These are phyloP conservation scores for Oscarella lobularis DNA, from an alignment of 37 sponge, comb jelly and placozoan genomes.

Conservation along the genomic window DNA sequence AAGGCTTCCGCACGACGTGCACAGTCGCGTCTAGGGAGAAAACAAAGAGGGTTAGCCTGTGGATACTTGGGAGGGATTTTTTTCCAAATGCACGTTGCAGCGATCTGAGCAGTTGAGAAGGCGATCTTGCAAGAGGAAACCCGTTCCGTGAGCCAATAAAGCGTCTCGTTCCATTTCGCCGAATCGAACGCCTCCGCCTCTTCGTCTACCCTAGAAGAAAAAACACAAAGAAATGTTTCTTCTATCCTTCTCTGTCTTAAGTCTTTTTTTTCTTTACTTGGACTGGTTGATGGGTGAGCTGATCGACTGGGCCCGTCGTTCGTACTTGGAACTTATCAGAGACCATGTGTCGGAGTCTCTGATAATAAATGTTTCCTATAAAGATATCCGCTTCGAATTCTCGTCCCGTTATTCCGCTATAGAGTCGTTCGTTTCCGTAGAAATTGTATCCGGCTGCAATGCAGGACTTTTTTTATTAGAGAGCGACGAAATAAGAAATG, in stretches of 20 bases:
- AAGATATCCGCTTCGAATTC: conserved; percentile 96
- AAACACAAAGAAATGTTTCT: not conserved
- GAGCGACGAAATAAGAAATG: not conserved
- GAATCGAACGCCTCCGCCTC: conserved; percentile 78
- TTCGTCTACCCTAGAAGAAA: conserved; percentile 54
- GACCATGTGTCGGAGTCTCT: conserved; percentile 95
- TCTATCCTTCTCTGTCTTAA: too few species aligned
- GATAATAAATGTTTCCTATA: conserved; percentile 91
- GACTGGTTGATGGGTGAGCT: conserved; percentile 89
- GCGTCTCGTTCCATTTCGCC: conserved; percentile 94
- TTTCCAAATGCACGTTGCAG: conserved; percentile 63
- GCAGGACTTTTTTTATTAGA: not conserved
- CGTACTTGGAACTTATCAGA: conserved; percentile 96
- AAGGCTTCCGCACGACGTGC: conserved; percentile 77
- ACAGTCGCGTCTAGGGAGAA: conserved; percentile 40
- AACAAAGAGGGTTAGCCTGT: not conserved
- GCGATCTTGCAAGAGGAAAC: conserved; percentile 87
- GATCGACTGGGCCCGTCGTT: conserved; percentile 95
- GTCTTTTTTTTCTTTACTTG: too few species aligned
- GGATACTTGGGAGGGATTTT: too few species aligned
- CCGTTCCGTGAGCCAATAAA: conserved; percentile 81
- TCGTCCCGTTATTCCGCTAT: conserved; percentile 82
- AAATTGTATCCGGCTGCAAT: conserved; percentile 88
- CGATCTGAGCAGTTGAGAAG: conserved; percentile 91
- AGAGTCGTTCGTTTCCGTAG: conserved; percentile 89